Base-by-base conservation (phyloP, 2,113 vertebrate species). In the Clarias batrachus region DNA sequence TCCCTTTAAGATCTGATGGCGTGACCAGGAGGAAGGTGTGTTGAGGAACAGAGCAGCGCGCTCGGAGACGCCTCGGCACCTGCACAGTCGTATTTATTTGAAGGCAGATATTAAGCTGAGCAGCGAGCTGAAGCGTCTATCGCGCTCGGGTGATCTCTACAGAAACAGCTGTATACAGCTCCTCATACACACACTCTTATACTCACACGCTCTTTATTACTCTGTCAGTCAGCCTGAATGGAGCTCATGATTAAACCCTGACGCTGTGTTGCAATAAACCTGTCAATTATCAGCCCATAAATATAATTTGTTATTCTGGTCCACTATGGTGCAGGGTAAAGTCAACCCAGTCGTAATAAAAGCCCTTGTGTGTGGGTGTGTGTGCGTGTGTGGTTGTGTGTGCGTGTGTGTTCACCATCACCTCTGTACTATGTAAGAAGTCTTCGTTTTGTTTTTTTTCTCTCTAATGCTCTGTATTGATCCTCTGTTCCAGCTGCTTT, bases 391-490 rank as follows among this genome's bases (percentile, higher is more conserved):
- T 78, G 74, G 27, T 52, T 78, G 74, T 78, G 52, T 56, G 52
- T 56, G 76, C 56, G 19, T 74, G 71, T 74, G 33, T 48, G 37
- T 19, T 70, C 70, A 73, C 21, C 70, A 33, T 19, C 14, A 41
- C 1, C 6, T 13, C 17, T 37, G 33, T 7, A 48, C 48, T 8
- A 48, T 41, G 8, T 23, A 3, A 19, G 37, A 71, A 37, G 68
- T 71, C 30, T 71, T 71, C 21, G 16, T 37, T 27, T 70, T 70
- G 23, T 8, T 10, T 65, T 23, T 63, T 63, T 94, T 92, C 92
- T 95, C 95, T 96, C 83, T 95, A 95, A 95, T 93, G 90, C 90
- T 93, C 93, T 81, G 86, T 89, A 95, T 96, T 91, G 94, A 96
- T 97, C 94, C 86, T 90, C 89, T 80, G 89, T 88, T 93, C 91